A percentile compares a stretch with the other conserved stretches of the same genome.
Evolutionary conservation across 2,113 vertebrate genomes (phyloP).

Genomic region (Gorilla gorilla): DNA sequence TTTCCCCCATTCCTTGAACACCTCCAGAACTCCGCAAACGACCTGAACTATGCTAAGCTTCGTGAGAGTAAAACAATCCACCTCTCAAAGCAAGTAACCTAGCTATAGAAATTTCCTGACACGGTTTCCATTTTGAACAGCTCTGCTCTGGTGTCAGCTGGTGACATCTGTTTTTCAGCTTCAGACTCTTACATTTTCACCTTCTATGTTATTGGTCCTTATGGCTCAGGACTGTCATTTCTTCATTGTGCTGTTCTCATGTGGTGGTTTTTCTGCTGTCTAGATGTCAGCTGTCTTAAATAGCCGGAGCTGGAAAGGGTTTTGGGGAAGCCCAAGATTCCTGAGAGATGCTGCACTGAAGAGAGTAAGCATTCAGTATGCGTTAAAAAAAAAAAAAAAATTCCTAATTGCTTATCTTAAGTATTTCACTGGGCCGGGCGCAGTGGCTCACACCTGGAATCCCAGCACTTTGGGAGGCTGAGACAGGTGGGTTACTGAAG

Average conservation of each 20-base stretch:
- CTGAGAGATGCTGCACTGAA: neutral
- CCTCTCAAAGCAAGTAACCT: neutral
- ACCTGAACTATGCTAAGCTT: neutral
- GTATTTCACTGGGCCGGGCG: neutral
- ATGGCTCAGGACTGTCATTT: neutral
- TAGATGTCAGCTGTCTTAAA: neutral
- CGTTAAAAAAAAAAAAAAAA: neutral
- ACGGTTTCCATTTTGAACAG: neutral
- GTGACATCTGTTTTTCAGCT: conserved; percentile 21
- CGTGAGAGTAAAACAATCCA: neutral
- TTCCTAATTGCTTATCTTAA: neutral
- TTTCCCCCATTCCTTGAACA: neutral
- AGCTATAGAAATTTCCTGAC: neutral
- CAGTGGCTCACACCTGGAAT: too few relatives aligned
- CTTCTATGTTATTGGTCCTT: conserved; percentile 1
- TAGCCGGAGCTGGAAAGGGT: conserved; percentile 2
- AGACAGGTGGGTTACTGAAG: too few relatives aligned
- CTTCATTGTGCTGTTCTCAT: neutral
- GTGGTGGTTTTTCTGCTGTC: neutral
- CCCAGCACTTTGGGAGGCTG: too few relatives aligned
- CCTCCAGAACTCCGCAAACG: neutral
- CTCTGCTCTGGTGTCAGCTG: neutral
- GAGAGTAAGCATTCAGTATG: neutral
- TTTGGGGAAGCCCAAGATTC: neutral
- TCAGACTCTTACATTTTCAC: neutral